Percentiles rank a stretch among this genome's conserved stretches.
These are phyloP conservation scores for Cinara cedri DNA, from an alignment of 2,888 invertebrate genomes.

Conservation along the genomic window DNA sequence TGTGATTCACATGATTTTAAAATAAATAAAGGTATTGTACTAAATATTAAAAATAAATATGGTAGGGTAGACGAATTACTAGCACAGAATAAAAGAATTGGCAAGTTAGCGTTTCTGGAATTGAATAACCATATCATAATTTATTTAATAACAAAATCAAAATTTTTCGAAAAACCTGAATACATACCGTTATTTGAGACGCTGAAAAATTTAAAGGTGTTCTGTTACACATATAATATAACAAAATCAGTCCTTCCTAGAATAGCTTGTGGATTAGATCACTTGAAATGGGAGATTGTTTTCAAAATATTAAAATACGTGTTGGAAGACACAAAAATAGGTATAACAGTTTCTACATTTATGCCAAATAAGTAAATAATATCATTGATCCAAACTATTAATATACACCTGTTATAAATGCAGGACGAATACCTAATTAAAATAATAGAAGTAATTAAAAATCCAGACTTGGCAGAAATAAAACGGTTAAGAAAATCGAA, in stretches of 20 bases:
- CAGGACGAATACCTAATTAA: not conserved
- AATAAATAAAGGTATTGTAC: too few relatives aligned
- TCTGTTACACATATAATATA: not conserved
- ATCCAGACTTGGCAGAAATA: not conserved
- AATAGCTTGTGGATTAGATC: not conserved
- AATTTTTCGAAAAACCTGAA: too few relatives aligned
- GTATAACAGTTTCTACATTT: not conserved
- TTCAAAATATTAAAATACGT: conserved; percentile 9
- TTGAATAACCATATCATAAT: too few relatives aligned
- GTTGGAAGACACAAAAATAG: not conserved
- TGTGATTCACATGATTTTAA: too few relatives aligned
- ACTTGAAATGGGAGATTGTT: not conserved
- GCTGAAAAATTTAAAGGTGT: not conserved
- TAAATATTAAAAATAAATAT: too few relatives aligned
- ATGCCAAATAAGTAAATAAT: not conserved
- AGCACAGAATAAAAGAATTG: too few relatives aligned
- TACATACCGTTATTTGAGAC: not conserved
- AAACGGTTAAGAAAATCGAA: not conserved
- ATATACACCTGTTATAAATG: not conserved
- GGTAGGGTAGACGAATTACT: too few relatives aligned
- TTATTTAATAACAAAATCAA: too few relatives aligned
- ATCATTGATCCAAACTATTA: not conserved
- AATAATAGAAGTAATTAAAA: not conserved
- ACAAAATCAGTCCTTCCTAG: not conserved
- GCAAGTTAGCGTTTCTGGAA: too few relatives aligned